Evolutionary conservation across 2,888 invertebrate species (phyloP).

Genomic region (Aleiodes leptofemur): DNA sequence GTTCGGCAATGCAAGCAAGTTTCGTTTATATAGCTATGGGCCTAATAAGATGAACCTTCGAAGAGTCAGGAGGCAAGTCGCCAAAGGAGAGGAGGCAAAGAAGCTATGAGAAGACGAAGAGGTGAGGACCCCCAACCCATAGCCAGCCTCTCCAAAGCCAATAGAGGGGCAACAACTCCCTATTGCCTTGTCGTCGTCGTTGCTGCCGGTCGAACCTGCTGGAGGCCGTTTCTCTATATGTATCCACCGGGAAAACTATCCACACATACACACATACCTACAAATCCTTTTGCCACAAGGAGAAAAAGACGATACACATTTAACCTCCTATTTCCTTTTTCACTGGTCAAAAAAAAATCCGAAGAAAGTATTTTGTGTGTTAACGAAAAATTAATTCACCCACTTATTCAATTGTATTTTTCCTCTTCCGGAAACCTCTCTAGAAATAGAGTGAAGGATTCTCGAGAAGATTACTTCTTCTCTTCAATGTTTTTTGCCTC

Average conservation of each 20-base stretch:
- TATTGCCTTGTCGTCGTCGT: slow-evolving; percentile 26
- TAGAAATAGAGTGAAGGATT: too few species aligned
- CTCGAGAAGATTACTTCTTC: too few species aligned
- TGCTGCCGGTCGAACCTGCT: slow-evolving; percentile 7
- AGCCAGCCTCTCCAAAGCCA: slow-evolving; percentile 17
- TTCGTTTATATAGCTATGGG: slow-evolving; percentile 74
- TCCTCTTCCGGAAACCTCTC: too few species aligned
- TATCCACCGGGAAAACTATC: background rate
- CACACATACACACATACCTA: too few species aligned
- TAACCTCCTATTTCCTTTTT: too few species aligned
- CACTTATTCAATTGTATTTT: too few species aligned
- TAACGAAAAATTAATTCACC: too few species aligned
- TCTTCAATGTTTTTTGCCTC: too few species aligned
- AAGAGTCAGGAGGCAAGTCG: slow-evolving; percentile 42
- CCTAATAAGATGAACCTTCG: slow-evolving; percentile 74
- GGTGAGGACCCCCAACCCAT: slow-evolving; percentile 35
- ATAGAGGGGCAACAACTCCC: slow-evolving; percentile 30
- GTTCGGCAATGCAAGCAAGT: slow-evolving; percentile 65
- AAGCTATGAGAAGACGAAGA: slow-evolving; percentile 34
- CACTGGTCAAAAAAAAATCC: too few species aligned
- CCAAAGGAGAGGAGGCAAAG: slow-evolving; percentile 50
- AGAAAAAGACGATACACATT: too few species aligned
- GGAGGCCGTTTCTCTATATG: slow-evolving; percentile 10
- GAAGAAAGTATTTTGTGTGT: too few species aligned
- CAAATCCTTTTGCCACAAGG: too few species aligned